Evolutionary conservation across 2,113 vertebrate species (phyloP).

Genomic region (Corythoichthys intestinalis): DNA sequence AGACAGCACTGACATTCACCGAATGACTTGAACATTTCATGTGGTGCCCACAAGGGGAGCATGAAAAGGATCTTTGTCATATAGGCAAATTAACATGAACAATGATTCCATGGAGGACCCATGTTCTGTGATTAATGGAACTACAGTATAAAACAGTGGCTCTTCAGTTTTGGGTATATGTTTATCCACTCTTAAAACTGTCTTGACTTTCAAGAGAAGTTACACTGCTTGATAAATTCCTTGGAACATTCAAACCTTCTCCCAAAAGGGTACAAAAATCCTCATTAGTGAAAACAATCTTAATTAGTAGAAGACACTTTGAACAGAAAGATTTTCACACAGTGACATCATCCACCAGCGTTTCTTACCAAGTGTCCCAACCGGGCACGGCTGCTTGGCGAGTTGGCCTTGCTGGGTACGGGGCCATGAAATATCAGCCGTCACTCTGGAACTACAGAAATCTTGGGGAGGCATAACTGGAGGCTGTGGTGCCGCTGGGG

Average conservation of each 20-base stretch:
- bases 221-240: background rate
- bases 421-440: conserved; percentile 89
- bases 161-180: background rate
- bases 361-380: conserved; percentile 86
- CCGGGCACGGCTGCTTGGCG: conserved; percentile 90
- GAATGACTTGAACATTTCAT: conserved; percentile 17
- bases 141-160: background rate
- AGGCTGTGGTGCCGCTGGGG: conserved; percentile 66
- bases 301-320: background rate
- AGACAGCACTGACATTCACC: conserved; percentile 46
- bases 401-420: conserved; percentile 88
- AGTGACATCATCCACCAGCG: background rate
- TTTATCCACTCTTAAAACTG: background rate
- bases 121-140: background rate
- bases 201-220: background rate
- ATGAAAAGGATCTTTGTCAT: conserved; percentile 8
- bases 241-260: conserved; percentile 1
- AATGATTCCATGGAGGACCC: background rate
- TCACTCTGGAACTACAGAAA: conserved; percentile 83
- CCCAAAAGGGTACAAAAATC: background rate
- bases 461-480: conserved; percentile 79
- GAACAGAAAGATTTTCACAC: conserved; percentile 1
- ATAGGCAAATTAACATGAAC: conserved; percentile 2
- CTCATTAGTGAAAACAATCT: background rate
- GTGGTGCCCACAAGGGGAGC: background rate